These are phyloP conservation scores for Pentalonia nigronervosa DNA, from an alignment of 1,140 invertebrate genomes.

Conservation along the genomic window DNA sequence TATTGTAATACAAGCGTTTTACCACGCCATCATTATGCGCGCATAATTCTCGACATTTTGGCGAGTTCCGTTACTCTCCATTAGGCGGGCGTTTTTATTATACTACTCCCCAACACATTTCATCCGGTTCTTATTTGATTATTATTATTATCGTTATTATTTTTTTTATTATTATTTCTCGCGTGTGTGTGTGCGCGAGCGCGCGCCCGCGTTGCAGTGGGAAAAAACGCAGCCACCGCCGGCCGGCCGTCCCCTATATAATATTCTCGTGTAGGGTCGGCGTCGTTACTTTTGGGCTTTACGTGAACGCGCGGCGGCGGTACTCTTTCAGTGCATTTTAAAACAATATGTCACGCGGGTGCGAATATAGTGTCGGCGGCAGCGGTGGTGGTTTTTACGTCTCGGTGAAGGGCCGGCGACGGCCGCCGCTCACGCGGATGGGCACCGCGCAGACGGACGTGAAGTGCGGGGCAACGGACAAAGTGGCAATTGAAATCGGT, in stretches of 20 bases:
- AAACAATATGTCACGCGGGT: conserved; percentile 53
- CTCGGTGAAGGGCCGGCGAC: background rate
- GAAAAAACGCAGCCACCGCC: conserved; percentile 48
- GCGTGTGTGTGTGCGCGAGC: background rate
- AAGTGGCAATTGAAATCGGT: conserved; percentile 46
- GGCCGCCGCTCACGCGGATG: background rate
- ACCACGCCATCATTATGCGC: background rate
- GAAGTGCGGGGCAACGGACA: background rate
- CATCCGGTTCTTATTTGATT: background rate
- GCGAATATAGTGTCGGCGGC: background rate
- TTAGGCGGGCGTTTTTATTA: background rate
- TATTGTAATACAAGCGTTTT: background rate
- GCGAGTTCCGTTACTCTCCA: background rate
- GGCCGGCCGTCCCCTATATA: background rate
- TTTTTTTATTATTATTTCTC: conserved; percentile 4
- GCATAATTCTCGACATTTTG: background rate
- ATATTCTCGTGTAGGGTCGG: background rate
- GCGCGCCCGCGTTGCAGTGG: background rate
- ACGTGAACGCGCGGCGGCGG: background rate
- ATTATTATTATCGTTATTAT: conserved; percentile 42
- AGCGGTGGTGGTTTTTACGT: background rate
- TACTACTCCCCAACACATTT: background rate
- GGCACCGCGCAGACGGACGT: background rate
- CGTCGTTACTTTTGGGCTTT: conserved; percentile 55
- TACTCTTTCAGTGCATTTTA: background rate